Base-by-base conservation (phyloP, 2,888 invertebrate species). In the Phalangium opilio region DNA sequence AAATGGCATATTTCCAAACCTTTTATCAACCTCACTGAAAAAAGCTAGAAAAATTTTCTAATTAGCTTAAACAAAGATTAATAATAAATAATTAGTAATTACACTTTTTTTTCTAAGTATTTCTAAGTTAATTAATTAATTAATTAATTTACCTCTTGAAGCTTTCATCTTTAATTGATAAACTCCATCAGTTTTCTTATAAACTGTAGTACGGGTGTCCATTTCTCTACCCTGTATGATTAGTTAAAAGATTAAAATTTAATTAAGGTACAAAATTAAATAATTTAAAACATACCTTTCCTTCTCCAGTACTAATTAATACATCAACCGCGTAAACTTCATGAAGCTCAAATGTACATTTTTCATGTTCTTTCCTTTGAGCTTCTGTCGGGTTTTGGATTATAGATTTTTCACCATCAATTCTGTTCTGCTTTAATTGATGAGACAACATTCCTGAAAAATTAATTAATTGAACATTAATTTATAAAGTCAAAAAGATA, bases 281-380 rank as follows among this genome's bases (percentile, higher is more conserved):
- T 5, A 27, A n/a, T 27, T 27, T 27, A 27, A 27, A 27, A 27
- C 54, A 45, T 69, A 83, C 83, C 66, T 84, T 78, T 62, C 91
- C 93, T 64, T 93, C 93, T 43, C 96, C 96, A 48, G 89, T 82
- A 61, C 91, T 89, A 51, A 98, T 76, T 50, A 99, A 76, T n/a
- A 98, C 87, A 72, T 96, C 96, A 75, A 98, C 84, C 20, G 89
- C 95, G 70, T 93, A 98, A 1, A 95, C 96, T 71, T 99, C 98
- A 67, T 95, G 83, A 45, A 83, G 82, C 65, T 93, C 93, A 65
- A 99, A 79, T 51, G 83, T 85, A 63, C 83, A 85, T 66, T 95
- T 95, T 67, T 96, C 96, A 66, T 95, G 90, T 63, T 96, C 96
- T 64, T 91, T 90, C 68, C 61, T 82, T 66, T 95, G 95, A 21